Evolutionary conservation across 2,113 vertebrate genomes (phyloP).

Genomic region (Passer montanus): DNA sequence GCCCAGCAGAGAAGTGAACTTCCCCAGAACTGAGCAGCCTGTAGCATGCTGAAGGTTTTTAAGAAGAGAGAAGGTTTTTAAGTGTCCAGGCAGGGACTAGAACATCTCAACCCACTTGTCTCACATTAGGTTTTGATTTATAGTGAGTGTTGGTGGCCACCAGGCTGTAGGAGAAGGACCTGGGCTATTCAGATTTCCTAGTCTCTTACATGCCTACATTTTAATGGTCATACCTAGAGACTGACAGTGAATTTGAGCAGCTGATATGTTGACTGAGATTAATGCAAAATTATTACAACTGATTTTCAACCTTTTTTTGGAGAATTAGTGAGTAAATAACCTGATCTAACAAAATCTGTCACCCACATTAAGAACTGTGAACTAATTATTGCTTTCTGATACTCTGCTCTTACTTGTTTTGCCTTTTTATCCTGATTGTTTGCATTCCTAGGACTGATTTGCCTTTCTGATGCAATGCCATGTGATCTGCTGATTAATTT

Average conservation of each 20-base stretch:
- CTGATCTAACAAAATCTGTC: conserved; percentile 36
- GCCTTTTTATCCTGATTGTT: conserved; percentile 53
- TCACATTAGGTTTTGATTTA: fast-evolving
- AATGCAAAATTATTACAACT: not conserved
- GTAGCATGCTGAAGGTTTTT: fast-evolving
- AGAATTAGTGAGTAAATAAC: conserved; percentile 24
- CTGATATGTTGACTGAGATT: not conserved
- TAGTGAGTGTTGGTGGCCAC: not conserved
- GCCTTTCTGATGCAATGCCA: conserved; percentile 62
- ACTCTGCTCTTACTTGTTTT: conserved; percentile 58
- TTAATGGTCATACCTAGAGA: not conserved
- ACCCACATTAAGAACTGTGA: conserved; percentile 25
- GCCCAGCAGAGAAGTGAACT: not conserved
- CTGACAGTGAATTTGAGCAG: not conserved
- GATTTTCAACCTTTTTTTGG: not conserved
- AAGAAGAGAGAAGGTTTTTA: not conserved
- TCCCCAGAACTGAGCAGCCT: not conserved
- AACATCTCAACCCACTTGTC: not conserved
- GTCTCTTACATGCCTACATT: not conserved
- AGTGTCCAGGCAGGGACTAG: not conserved
- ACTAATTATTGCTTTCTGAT: conserved; percentile 56
- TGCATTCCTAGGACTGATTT: conserved; percentile 63
- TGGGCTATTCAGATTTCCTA: not conserved
- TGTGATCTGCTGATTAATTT: conserved; percentile 69
- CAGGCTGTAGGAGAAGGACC: not conserved